Conservation (phyloP, 2,113 vertebrate species). For the Lathamus discolor region DNA sequence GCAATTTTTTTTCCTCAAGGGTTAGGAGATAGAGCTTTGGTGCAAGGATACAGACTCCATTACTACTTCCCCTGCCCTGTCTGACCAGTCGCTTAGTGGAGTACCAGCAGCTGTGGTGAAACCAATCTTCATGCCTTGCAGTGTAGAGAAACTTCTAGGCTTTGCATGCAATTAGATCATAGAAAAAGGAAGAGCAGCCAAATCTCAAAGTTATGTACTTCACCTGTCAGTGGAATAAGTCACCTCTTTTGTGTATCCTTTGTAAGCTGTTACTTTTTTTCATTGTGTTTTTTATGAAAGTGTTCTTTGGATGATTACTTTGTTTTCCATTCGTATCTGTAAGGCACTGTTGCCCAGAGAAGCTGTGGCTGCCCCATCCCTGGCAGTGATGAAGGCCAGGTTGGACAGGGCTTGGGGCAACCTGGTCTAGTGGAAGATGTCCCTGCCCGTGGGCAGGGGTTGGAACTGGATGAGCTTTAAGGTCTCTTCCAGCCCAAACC, state of each 20-base stretch:
- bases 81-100: fast-evolving
- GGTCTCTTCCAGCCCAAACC: neutral
- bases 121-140: neutral
- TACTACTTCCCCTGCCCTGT: neutral
- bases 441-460: neutral
- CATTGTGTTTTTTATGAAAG: neutral
- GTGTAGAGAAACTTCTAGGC: neutral
- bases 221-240: neutral
- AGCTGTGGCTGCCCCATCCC: neutral
- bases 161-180: neutral
- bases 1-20: neutral
- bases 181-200: neutral
- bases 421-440: neutral
- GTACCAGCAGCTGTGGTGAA: neutral
- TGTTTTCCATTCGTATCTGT: neutral
- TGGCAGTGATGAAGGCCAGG: neutral
- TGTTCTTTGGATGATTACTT: neutral
- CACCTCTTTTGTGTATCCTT: neutral
- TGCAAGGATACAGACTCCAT: neutral
- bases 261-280: neutral
- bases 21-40: neutral
- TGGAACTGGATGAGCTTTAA: neutral
- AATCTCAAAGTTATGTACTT: neutral
- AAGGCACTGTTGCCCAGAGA: neutral
- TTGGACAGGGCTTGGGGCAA: neutral